Evolutionary conservation across 2,888 invertebrate species (phyloP), one percentile per base, ranked within the genome.

Genomic region (Tromatobia lineatoria): DNA sequence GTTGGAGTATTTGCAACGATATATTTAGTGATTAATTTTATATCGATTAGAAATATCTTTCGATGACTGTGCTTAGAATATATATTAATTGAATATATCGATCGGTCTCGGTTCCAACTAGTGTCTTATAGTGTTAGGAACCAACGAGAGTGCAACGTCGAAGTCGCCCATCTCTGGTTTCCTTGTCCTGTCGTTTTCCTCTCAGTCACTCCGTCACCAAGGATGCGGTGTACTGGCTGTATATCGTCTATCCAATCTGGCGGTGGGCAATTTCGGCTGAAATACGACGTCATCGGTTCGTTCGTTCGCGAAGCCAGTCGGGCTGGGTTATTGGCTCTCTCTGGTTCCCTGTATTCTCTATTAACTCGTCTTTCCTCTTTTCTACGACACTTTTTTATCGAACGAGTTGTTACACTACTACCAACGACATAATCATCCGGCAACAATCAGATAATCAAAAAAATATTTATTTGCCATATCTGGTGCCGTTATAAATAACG

Each of bases 191-290:
- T 38, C 38, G 59, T 45, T 66, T 66, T 75, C 11, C 67, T 57
- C 70, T 71, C 73, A 10, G 54, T 70, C 54, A 25, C 66, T 20
- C 42, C 61, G 70, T 78, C 61, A 61, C 8, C 74, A 61, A 47
- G 50, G 61, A 20, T 4, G n/a, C n/a, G 7, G n/a, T 34, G 34
- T 45, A 52, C 71, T 42, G 89, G 90, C 90, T 93, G 92, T 94
- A 94, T 93, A 94, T 94, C 93, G 93, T 93, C 92, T 91, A 90
- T 91, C 93, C 93, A 94, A 94, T 94, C 93, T 94, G 91, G 91
- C 88, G 91, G 86, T 87, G 90, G 91, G 93, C 93, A 93, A 93
- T 94, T 94, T 91, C 90, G 87, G 73, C 91, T 93, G 92, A 93
- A 93, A 92, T 93, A 94, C 93, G 93, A 93, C 90, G 86, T 92